These are phyloP conservation scores for Baronia brevicornis DNA, from an alignment of 2,888 invertebrate species.

Conservation along the genomic window DNA sequence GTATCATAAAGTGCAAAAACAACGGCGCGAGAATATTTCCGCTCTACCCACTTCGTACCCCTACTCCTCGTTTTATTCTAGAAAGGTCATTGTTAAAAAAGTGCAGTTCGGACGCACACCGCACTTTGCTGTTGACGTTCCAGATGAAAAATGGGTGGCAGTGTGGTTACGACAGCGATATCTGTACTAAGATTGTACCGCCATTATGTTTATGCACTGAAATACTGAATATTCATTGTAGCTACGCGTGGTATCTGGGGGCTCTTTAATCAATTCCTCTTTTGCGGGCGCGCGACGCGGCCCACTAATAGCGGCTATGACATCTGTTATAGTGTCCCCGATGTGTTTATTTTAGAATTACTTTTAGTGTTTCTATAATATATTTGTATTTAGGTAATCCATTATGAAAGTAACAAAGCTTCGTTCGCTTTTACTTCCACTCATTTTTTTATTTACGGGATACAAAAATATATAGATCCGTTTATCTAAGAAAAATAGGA, in stretches of 20 bases:
- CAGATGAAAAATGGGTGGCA: conserved; percentile 66
- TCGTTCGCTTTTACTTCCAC: no score
- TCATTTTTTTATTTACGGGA: no score
- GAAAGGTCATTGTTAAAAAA: conserved; percentile 20
- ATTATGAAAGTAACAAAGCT: no score
- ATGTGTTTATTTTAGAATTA: conserved; percentile 5
- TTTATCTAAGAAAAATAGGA: no score
- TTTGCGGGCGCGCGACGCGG: conserved; percentile 34
- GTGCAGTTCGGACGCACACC: conserved; percentile 23
- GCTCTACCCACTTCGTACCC: no score
- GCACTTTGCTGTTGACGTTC: conserved; percentile 53
- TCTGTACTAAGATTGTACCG: conserved; percentile 52
- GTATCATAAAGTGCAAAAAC: conserved; percentile 11
- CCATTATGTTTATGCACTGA: conserved; percentile 62
- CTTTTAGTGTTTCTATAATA: conserved; percentile 1
- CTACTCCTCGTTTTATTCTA: conserved; percentile 5
- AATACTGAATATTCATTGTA: conserved; percentile 65
- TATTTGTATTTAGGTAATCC: no score
- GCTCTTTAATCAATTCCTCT: conserved; percentile 60
- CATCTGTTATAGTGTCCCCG: conserved; percentile 20
- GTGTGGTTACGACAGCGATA: conserved; percentile 49
- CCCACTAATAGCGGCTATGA: conserved; percentile 27
- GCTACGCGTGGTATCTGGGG: conserved; percentile 35
- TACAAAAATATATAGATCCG: no score
- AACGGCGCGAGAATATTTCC: conserved; percentile 2